phyloP scores from a whole-genome alignment of 2,797 vertebrate genomes.

The Capromys pilorides region DNA sequence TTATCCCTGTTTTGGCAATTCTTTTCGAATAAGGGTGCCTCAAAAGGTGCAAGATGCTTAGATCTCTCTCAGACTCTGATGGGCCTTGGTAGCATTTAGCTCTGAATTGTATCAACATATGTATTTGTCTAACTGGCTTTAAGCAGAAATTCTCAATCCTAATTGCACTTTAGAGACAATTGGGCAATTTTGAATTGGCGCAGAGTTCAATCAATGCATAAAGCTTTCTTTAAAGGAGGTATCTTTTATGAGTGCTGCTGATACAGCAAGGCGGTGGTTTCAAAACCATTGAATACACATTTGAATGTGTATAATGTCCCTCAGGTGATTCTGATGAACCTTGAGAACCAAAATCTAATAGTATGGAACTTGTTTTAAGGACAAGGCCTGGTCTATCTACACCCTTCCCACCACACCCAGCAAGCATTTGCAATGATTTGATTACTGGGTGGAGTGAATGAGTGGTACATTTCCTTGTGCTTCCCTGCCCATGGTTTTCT shows the following conservation, averaged over 20 bases:
- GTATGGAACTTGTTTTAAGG: conserved; percentile 15
- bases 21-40: neutral
- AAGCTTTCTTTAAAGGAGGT: neutral
- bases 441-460: neutral
- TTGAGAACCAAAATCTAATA: neutral
- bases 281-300: conserved; percentile 16
- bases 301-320: neutral
- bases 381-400: neutral
- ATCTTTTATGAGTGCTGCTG: neutral
- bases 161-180: neutral
- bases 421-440: neutral
- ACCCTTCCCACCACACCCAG: neutral
- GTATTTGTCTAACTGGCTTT: neutral
- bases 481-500: neutral
- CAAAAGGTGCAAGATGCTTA: neutral
- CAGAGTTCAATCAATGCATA: conserved; percentile 11
- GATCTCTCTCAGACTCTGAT: neutral
- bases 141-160: neutral
- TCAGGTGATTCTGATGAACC: neutral
- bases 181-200: neutral
- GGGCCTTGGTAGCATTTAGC: neutral
- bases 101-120: neutral
- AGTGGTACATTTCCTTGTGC: neutral
- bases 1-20: conserved; percentile 15
- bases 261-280: neutral